Evolutionary conservation across 2,888 invertebrate species (phyloP).

Genomic region (Drosophila subquinaria): DNA sequence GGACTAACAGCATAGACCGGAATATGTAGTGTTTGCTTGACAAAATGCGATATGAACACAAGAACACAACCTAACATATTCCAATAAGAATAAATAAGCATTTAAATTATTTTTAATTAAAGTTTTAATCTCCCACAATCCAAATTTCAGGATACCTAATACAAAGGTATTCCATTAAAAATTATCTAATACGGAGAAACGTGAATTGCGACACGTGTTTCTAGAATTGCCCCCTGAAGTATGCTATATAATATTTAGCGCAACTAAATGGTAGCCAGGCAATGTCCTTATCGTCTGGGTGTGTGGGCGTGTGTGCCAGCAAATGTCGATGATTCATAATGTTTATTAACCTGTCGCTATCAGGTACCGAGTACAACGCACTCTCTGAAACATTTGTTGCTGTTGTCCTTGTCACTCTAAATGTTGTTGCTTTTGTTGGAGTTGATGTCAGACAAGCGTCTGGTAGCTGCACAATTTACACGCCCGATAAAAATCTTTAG

Average conservation of each 20-base stretch:
- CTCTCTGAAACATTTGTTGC: conserved; percentile 14
- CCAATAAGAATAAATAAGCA: no score
- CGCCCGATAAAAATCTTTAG: conserved; percentile 68
- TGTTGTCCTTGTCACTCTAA: not conserved
- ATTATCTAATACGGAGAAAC: conserved; percentile 18
- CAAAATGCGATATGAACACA: conserved; percentile 59
- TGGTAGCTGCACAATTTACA: conserved; percentile 62
- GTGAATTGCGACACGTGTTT: conserved; percentile 30
- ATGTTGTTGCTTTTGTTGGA: not conserved
- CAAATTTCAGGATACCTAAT: no score
- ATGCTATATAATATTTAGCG: conserved; percentile 14
- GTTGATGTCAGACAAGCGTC: conserved; percentile 37
- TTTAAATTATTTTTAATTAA: no score
- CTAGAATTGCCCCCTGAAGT: conserved; percentile 15
- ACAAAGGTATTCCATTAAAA: conserved; percentile 40
- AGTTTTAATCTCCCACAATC: no score
- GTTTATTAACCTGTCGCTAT: conserved; percentile 79
- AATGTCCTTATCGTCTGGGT: conserved; percentile 7
- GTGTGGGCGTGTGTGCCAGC: conserved; percentile 9
- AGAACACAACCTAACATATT: conserved; percentile 11
- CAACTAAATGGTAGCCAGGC: conserved; percentile 4
- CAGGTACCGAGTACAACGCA: conserved; percentile 49
- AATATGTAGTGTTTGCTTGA: conserved; percentile 76
- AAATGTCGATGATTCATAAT: conserved; percentile 67
- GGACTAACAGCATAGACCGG: conserved; percentile 51